Percentiles rank a stretch among this genome's conserved stretches.
Evolutionary conservation across 2,113 vertebrate species (phyloP).

Genomic region (Hypocryptadius cinnamomeus): DNA sequence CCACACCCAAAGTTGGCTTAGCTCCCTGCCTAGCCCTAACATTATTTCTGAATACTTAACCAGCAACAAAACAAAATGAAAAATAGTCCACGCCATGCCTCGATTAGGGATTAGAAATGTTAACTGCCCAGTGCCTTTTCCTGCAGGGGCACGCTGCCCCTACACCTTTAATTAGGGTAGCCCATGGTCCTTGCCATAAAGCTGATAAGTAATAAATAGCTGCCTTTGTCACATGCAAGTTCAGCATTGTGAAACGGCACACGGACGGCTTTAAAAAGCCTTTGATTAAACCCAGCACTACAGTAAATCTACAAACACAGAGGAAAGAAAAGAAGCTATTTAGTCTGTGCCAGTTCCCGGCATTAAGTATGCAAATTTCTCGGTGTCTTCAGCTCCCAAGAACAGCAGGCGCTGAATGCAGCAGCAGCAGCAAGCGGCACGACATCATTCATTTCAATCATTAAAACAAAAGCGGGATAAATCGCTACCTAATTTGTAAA

Average conservation of each 20-base stretch:
- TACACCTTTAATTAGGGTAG: constrained; percentile 60
- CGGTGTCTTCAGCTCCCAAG: constrained; percentile 66
- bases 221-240: constrained; percentile 65
- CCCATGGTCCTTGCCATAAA: constrained; percentile 56
- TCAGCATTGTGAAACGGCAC: constrained; percentile 66
- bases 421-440: constrained; percentile 63
- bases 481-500: constrained; percentile 73
- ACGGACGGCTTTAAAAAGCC: constrained; percentile 67
- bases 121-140: constrained; percentile 39
- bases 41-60: background rate
- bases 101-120: constrained; percentile 56
- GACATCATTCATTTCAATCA: constrained; percentile 75
- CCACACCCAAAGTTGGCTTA: background rate
- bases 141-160: constrained; percentile 50
- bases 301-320: constrained; percentile 70
- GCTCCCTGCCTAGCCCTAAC: background rate
- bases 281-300: constrained; percentile 72
- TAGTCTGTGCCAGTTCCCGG: constrained; percentile 71
- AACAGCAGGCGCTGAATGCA: constrained; percentile 70
- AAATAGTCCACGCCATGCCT: background rate
- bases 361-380: constrained; percentile 74
- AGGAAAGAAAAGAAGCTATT: constrained; percentile 69
- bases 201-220: constrained; percentile 71
- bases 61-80: background rate
- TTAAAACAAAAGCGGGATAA: constrained; percentile 76